Evolutionary conservation across 2,113 vertebrate genomes (phyloP).

Genomic region (Hyla sarda): DNA sequence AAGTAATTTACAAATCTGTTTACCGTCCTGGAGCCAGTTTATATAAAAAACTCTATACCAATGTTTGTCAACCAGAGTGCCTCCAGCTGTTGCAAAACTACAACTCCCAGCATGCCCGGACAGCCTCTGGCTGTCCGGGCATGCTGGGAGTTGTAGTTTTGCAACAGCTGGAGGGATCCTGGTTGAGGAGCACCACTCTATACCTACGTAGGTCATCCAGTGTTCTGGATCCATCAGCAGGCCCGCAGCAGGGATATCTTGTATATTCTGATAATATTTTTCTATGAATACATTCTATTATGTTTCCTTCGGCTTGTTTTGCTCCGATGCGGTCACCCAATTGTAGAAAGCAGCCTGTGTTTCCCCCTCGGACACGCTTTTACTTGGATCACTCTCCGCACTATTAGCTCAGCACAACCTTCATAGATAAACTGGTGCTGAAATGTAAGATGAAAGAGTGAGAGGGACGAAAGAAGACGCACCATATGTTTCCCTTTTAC

Average conservation of each 20-base stretch:
- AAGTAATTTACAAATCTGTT: too few relatives aligned
- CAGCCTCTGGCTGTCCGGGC: too few relatives aligned
- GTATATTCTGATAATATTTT: not conserved
- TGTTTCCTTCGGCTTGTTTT: constrained; percentile 5
- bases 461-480: not conserved
- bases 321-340: not conserved
- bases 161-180: too few relatives aligned
- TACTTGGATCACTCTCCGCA: not conserved
- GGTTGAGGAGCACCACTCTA: too few relatives aligned
- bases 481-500: constrained; percentile 20
- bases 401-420: constrained; percentile 36
- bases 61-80: too few relatives aligned
- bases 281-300: not conserved
- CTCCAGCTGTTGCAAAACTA: too few relatives aligned
- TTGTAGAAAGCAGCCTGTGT: not conserved
- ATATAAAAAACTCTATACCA: too few relatives aligned
- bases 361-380: not conserved
- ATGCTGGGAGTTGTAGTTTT: too few relatives aligned
- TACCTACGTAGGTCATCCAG: not conserved
- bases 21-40: too few relatives aligned
- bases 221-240: not conserved
- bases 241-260: not conserved
- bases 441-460: constrained; percentile 28
- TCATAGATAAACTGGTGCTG: constrained; percentile 49
- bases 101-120: too few relatives aligned